Evolutionary conservation across 2,113 vertebrate genomes (phyloP).

Genomic region (Psophia crepitans): DNA sequence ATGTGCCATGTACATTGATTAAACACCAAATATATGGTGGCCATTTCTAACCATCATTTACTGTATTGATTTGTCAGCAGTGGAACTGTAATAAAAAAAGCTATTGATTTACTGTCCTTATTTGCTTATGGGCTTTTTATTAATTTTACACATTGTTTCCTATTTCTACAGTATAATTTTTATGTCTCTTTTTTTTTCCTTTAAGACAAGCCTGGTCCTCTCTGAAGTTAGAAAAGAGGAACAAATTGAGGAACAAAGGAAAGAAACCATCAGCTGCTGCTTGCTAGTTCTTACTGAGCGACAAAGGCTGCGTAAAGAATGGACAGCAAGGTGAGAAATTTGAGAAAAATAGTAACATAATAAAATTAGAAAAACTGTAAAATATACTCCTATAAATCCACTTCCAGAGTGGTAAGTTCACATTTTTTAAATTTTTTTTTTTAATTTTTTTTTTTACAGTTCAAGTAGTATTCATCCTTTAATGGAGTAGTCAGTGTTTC

Average conservation of each 20-base stretch:
- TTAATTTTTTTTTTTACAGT: neutral
- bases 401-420: neutral
- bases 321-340: conserved; percentile 86
- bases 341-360: neutral
- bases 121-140: conserved; percentile 84
- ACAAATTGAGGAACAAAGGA: conserved; percentile 70
- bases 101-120: conserved; percentile 83
- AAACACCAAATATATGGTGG: conserved; percentile 75
- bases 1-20: conserved; percentile 78
- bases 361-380: neutral
- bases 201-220: conserved; percentile 84
- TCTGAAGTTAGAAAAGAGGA: conserved; percentile 69
- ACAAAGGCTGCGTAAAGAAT: conserved; percentile 88
- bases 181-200: conserved; percentile 60
- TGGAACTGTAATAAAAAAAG: conserved; percentile 79
- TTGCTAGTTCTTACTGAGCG: conserved; percentile 83
- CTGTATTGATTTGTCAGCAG: conserved; percentile 80
- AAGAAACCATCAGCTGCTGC: conserved; percentile 79
- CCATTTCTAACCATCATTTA: conserved; percentile 81
- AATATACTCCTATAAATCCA: neutral
- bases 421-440: no score
- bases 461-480: neutral
- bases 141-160: conserved; percentile 79
- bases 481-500: neutral
- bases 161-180: conserved; percentile 57